Base-by-base conservation (phyloP, 2,888 invertebrate genomes). In the Platypus cylindrus region DNA sequence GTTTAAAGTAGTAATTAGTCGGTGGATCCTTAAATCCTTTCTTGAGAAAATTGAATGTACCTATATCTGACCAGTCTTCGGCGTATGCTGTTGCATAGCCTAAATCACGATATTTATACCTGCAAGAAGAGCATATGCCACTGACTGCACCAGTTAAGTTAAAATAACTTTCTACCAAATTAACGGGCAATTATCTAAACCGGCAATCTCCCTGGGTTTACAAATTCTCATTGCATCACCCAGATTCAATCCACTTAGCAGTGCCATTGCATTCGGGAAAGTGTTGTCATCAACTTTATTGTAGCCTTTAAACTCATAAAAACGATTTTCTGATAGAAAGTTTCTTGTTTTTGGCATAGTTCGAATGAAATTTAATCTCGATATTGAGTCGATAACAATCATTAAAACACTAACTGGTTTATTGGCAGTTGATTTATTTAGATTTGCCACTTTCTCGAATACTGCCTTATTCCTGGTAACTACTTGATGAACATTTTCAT, bases 261-360 rank as follows among this genome's bases (percentile, higher is more conserved):
- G 67, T 0, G 89, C 85, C 71, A 89, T 79, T 31, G 93, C 60
- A 60, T 93, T 94, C 0, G 91, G 87, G 53, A 83, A 86, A 0
- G 90, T 91, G 51, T 91, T 91, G 52, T 90, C 90, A 5, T 76
- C 86, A 41, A 84, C 72, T 72, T 85, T 71, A 45, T 70, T 70
- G 38, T 61, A 62, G 2, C 55, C 58, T 30, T 45, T 44, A 25
- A 57, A 50, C 45, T 60, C 60, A 9, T 53, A 39, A 50, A 60
- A 61, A n/a, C 44, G 43, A 30, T 48, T 73, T 13, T 74, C 67
- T 28, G 72, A 63, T 20, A 91, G 64, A 54, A 75, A 77, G 11
- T 67, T 61, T 2, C 70, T 65, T 0, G 86, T 86, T 50, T 70
- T 67, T 1, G 79, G 78, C 75, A 90, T 76, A 5, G 80, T 75